Evolutionary conservation across 92 coral and sea anemone genomes (phyloP).

Genomic region (Galaxea fascicularis): DNA sequence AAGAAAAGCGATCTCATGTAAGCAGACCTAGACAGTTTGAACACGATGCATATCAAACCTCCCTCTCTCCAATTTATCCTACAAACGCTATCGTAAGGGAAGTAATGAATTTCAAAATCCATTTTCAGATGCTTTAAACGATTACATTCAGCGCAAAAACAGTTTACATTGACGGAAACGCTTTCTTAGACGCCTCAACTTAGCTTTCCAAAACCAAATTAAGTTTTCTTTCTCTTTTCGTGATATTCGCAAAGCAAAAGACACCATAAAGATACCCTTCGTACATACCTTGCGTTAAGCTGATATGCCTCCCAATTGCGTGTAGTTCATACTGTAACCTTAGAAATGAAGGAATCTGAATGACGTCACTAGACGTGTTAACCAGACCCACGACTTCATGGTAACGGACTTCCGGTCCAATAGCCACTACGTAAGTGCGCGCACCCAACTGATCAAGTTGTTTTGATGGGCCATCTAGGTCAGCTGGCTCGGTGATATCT

Average conservation of each 20-base stretch:
- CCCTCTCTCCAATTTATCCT: too few species aligned
- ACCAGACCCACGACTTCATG: slow-evolving; percentile 52
- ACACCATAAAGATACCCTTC: background rate
- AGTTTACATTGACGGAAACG: too few species aligned
- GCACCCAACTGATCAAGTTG: slow-evolving; percentile 70
- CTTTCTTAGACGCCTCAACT: too few species aligned
- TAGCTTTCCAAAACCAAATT: too few species aligned
- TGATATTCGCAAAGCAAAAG: background rate
- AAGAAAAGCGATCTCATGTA: background rate
- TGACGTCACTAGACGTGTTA: slow-evolving; percentile 54
- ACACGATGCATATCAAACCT: too few species aligned
- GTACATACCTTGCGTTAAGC: slow-evolving; percentile 59
- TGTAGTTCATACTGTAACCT: slow-evolving; percentile 71
- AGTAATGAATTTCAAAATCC: too few species aligned
- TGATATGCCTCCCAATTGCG: slow-evolving; percentile 66
- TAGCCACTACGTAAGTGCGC: slow-evolving; percentile 66
- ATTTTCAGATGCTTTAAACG: too few species aligned
- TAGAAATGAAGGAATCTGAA: slow-evolving; percentile 57
- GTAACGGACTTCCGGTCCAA: slow-evolving; percentile 68
- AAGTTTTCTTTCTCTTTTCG: background rate
- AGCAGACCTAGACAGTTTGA: too few species aligned
- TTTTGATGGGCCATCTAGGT: slow-evolving; percentile 45
- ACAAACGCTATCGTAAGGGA: too few species aligned
- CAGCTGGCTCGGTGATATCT: background rate
- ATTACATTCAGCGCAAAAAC: too few species aligned